Evolutionary conservation across 2,888 invertebrate genomes (phyloP).

Genomic region (Ectropis crepuscularia): DNA sequence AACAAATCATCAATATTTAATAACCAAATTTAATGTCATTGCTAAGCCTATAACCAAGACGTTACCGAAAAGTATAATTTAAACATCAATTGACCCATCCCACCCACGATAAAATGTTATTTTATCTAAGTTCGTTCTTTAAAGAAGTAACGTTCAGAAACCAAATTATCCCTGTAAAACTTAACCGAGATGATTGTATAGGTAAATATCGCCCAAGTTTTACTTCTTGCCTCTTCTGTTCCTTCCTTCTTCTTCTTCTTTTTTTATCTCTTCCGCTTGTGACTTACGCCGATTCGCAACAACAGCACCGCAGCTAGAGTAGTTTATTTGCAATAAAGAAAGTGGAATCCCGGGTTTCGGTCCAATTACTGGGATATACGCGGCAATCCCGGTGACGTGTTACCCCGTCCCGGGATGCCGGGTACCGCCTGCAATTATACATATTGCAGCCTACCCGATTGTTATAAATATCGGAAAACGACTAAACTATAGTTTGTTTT

Average conservation of each 20-base stretch:
- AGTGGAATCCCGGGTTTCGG: slow-evolving; percentile 82
- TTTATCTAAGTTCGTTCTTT: too few species aligned
- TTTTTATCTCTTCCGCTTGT: slow-evolving; percentile 28
- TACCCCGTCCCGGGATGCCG: slow-evolving; percentile 63
- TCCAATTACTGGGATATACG: slow-evolving; percentile 84
- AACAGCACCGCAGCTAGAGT: slow-evolving; percentile 77
- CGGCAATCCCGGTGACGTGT: slow-evolving; percentile 81
- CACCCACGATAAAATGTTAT: too few species aligned
- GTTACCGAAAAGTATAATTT: too few species aligned
- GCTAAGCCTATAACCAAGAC: too few species aligned
- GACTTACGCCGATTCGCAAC: slow-evolving; percentile 54
- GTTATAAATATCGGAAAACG: slow-evolving; percentile 57
- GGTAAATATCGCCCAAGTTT: background rate
- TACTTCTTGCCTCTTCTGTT: background rate
- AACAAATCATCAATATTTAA: too few species aligned
- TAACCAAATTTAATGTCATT: too few species aligned
- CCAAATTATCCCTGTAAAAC: too few species aligned
- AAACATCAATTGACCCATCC: too few species aligned
- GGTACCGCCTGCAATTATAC: slow-evolving; percentile 71
- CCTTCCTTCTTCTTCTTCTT: slow-evolving; percentile 22
- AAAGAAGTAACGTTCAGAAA: too few species aligned
- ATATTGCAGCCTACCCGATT: slow-evolving; percentile 69
- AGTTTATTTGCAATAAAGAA: slow-evolving; percentile 84
- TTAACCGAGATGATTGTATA: too few species aligned
- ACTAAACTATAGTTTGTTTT: slow-evolving; percentile 57